Evolutionary conservation across 2,113 vertebrate genomes (phyloP).

Genomic region (Gymnorhina tibicen): DNA sequence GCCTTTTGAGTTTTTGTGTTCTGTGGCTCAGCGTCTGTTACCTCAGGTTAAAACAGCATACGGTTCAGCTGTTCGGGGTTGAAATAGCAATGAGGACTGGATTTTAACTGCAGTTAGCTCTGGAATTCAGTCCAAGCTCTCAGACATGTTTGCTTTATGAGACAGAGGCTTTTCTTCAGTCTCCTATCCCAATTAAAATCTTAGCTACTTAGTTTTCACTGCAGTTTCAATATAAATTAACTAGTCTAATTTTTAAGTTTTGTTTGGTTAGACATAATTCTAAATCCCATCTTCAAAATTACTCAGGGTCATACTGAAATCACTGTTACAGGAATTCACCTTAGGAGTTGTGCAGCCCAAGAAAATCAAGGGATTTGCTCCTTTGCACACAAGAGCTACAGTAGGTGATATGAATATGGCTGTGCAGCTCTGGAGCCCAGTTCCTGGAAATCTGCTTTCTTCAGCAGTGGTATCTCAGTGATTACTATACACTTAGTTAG

Average conservation of each 20-base stretch:
- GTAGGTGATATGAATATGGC: not conserved
- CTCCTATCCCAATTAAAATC: not conserved
- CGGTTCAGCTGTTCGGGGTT: not conserved
- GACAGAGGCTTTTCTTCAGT: conserved; percentile 10
- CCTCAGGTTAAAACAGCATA: not conserved
- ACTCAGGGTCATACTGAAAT: not conserved
- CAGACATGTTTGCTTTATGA: not conserved
- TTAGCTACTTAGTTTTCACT: conserved; percentile 14
- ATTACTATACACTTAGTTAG: not conserved
- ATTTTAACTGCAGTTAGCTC: not conserved
- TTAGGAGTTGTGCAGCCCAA: not conserved
- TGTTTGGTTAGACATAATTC: not conserved
- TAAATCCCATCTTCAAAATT: not conserved
- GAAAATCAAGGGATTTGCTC: not conserved
- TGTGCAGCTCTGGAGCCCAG: not conserved
- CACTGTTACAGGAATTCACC: not conserved
- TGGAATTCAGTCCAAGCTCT: not conserved
- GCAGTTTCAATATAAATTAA: not conserved
- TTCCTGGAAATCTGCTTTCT: not conserved
- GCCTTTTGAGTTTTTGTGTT: not conserved
- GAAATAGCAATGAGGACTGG: not conserved
- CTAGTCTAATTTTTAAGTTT: not conserved
- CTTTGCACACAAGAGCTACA: not conserved
- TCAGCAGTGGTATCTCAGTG: not conserved
- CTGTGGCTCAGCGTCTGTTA: not conserved